A percentile compares a stretch with the other conserved stretches of the same genome.
These are phyloP conservation scores for Tricholaema leucomelas DNA, from an alignment of 2,113 vertebrate genomes.

Conservation along the genomic window DNA sequence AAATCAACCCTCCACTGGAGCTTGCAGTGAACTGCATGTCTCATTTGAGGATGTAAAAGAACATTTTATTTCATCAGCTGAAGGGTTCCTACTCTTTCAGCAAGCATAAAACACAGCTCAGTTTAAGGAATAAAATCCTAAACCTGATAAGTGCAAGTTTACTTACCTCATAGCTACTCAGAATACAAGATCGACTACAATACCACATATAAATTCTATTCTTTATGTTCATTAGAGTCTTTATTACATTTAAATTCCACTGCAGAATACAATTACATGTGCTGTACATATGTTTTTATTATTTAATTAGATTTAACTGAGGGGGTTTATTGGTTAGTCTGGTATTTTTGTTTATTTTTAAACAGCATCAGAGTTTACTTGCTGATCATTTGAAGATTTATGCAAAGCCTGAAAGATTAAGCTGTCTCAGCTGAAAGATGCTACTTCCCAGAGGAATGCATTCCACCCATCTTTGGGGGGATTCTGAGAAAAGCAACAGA, in stretches of 20 bases:
- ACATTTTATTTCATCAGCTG: background rate
- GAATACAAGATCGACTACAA: background rate
- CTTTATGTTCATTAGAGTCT: background rate
- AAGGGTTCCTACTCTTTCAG: background rate
- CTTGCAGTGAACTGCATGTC: background rate
- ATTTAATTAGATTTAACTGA: background rate
- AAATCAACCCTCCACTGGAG: background rate
- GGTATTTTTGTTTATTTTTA: background rate
- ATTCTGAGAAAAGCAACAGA: background rate
- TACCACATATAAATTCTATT: background rate
- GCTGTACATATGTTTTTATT: background rate
- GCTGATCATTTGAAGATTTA: background rate
- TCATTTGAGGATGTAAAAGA: background rate
- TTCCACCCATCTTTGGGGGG: background rate
- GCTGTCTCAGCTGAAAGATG: background rate
- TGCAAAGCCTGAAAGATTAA: background rate
- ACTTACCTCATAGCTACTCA: background rate
- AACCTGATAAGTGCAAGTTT: background rate
- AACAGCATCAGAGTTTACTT: background rate
- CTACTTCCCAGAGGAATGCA: background rate
- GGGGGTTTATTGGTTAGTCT: background rate
- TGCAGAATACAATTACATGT: background rate
- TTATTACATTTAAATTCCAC: background rate
- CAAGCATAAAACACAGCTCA: background rate
- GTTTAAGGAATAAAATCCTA: background rate